These are phyloP conservation scores for Morone chrysops DNA, from an alignment of 2,113 vertebrate species.

Conservation along the genomic window DNA sequence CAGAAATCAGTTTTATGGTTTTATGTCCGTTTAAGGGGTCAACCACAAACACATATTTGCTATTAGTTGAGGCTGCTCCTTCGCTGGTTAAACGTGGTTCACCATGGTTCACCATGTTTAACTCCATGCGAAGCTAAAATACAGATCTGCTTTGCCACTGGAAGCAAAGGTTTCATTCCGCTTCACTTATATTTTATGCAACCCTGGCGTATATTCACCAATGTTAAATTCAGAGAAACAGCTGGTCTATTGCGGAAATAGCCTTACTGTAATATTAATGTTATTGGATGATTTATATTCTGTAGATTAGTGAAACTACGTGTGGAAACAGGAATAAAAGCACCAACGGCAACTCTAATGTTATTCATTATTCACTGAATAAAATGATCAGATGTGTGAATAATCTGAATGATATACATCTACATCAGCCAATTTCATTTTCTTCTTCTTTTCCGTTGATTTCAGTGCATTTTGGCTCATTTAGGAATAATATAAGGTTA, in stretches of 20 bases:
- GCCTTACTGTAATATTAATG: neutral
- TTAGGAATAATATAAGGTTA: neutral
- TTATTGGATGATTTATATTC: neutral
- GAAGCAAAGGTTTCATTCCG: no score
- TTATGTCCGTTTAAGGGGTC: no score
- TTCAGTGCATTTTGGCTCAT: neutral
- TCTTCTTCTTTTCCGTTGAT: neutral
- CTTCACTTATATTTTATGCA: no score
- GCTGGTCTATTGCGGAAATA: neutral
- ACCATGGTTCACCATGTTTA: neutral
- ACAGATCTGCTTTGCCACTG: neutral
- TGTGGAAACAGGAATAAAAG: neutral
- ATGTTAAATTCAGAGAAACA: no score
- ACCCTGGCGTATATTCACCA: no score
- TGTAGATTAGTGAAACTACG: slow-evolving; percentile 1
- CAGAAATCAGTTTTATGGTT: no score
- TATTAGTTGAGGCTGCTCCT: neutral
- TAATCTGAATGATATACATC: slow-evolving; percentile 13
- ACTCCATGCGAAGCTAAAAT: no score
- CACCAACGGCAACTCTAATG: neutral
- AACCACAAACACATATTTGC: no score
- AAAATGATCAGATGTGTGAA: neutral
- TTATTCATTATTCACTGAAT: neutral
- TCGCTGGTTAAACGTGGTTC: no score
- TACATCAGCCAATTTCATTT: neutral